phyloP scores from a whole-genome alignment of 2,797 vertebrate genomes.

The Tapirus indicus region DNA sequence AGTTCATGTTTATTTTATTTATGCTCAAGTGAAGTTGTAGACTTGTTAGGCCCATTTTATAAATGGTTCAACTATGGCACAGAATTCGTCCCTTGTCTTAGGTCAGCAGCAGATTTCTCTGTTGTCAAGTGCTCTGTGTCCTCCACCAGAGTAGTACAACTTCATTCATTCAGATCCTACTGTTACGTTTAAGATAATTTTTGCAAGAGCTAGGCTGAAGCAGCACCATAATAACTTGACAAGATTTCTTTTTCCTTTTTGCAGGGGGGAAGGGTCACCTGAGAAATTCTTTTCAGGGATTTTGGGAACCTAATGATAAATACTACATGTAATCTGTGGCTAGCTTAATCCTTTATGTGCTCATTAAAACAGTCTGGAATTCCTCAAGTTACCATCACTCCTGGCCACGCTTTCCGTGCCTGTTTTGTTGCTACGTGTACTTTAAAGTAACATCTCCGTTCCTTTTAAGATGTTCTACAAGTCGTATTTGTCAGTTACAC shows the following conservation, averaged over 20 bases:
- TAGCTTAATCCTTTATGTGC: slow-evolving; percentile 7
- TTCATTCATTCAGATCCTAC: not conserved
- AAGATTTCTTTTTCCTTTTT: slow-evolving; percentile 27
- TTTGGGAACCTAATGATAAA: slow-evolving; percentile 5
- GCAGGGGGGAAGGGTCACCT: not conserved
- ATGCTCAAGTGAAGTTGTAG: not conserved
- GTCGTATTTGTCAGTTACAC: slow-evolving; percentile 66
- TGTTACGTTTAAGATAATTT: slow-evolving; percentile 12
- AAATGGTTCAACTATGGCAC: not conserved
- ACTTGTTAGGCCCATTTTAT: not conserved
- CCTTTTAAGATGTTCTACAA: slow-evolving; percentile 53
- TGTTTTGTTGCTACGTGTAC: slow-evolving; percentile 44
- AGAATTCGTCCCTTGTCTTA: not conserved
- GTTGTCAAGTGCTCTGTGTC: not conserved
- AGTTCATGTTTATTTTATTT: slow-evolving; percentile 12
- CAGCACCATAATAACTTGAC: not conserved
- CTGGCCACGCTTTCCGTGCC: slow-evolving; percentile 5
- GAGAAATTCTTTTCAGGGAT: slow-evolving; percentile 45
- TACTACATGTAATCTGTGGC: not conserved
- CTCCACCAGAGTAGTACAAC: not conserved
- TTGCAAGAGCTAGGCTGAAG: not conserved
- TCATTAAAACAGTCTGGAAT: not conserved
- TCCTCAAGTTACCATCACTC: not conserved
- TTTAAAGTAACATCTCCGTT: slow-evolving; percentile 42
- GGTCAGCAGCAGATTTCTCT: slow-evolving; percentile 7